A percentile compares a stretch with the other conserved stretches of the same genome.
These are phyloP conservation scores for Ischnus inquisitorius DNA, from an alignment of 2,888 invertebrate genomes.

Conservation along the genomic window DNA sequence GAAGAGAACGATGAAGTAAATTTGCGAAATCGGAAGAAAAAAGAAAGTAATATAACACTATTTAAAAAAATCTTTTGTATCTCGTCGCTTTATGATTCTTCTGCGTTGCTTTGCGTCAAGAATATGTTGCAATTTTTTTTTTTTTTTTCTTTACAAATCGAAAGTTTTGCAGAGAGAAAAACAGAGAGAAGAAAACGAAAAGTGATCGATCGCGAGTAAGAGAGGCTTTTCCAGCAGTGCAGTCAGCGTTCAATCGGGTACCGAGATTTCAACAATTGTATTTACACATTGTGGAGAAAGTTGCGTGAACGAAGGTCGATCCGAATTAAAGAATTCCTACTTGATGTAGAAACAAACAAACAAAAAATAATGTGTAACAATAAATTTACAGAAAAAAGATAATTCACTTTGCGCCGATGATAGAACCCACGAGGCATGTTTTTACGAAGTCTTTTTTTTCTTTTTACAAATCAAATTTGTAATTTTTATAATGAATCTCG, in stretches of 20 bases:
- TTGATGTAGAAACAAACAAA: neutral
- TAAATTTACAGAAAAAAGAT: neutral
- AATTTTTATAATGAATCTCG: neutral
- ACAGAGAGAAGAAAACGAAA: neutral
- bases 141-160: neutral
- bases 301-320: neutral
- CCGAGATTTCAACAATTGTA: neutral
- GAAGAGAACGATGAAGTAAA: constrained; percentile 28
- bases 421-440: neutral
- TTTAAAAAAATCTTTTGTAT: constrained; percentile 79
- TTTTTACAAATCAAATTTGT: constrained; percentile 2
- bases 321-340: constrained; percentile 10
- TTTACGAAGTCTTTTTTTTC: neutral
- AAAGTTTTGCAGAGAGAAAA: neutral
- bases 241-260: neutral
- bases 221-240: neutral
- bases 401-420: neutral
- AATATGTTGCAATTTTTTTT: neutral
- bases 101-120: neutral
- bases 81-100: neutral
- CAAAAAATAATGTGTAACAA: neutral
- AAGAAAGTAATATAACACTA: constrained; percentile 77
- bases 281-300: neutral
- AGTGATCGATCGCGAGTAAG: neutral
- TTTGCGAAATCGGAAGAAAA: constrained; percentile 30